Percentiles rank a stretch among this genome's conserved stretches.
Conservation (phyloP, 2,888 invertebrate species). For the Tachystola acroxantha region DNA sequence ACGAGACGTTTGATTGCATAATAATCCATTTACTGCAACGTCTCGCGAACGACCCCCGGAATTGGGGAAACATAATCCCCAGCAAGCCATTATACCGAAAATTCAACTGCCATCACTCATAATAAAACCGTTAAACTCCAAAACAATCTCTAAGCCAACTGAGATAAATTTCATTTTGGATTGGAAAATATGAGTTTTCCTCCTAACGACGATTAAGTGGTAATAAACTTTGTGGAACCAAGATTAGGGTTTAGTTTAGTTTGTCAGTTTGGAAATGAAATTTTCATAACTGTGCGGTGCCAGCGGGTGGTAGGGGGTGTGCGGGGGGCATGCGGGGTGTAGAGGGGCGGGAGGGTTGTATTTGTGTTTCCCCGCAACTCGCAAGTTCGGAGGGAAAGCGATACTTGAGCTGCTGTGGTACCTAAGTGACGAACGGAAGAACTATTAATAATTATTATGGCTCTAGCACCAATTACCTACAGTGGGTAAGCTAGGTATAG, state of each 20-base stretch:
- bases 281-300: slow-evolving; percentile 64
- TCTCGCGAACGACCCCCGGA: slow-evolving; percentile 51
- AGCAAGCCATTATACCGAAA: slow-evolving; percentile 69
- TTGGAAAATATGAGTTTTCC: slow-evolving; percentile 34
- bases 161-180: slow-evolving; percentile 48
- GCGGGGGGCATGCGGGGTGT: slow-evolving; percentile 18
- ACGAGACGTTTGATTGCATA: slow-evolving; percentile 58
- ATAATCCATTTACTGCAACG: slow-evolving; percentile 67
- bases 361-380: slow-evolving; percentile 60
- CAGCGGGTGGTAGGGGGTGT: slow-evolving; percentile 23
- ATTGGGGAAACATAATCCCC: slow-evolving; percentile 72
- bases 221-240: slow-evolving; percentile 51
- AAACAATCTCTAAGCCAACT: slow-evolving; percentile 39
- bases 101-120: slow-evolving; percentile 56
- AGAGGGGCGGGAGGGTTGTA: slow-evolving; percentile 31
- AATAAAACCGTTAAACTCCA: slow-evolving; percentile 25
- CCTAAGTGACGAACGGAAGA: slow-evolving; percentile 51
- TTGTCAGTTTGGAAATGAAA: slow-evolving; percentile 69
- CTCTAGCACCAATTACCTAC: slow-evolving; percentile 5
- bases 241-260: slow-evolving; percentile 61
- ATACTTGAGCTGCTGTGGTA: slow-evolving; percentile 49
- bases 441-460: slow-evolving; percentile 59
- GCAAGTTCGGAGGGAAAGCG: slow-evolving; percentile 44
- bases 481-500: no score
- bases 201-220: slow-evolving; percentile 46